Evolutionary conservation across 2,797 vertebrate genomes (phyloP).

Genomic region (Acanthornis magna): DNA sequence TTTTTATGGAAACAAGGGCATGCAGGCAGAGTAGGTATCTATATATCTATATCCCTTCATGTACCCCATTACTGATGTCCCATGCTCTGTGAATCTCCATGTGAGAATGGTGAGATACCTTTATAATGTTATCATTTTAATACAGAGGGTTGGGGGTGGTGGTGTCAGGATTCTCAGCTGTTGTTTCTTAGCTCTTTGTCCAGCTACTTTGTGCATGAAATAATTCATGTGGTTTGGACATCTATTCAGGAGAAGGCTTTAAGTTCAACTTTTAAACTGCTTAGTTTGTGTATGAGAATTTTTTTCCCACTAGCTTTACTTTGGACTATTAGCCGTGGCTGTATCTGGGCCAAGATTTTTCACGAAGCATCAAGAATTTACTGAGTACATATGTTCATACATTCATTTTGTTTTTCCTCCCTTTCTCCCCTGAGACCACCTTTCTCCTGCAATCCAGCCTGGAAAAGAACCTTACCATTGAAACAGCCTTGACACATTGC

Average conservation of each 20-base stretch:
- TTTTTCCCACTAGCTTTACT: constrained; percentile 30
- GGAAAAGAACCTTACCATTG: constrained; percentile 39
- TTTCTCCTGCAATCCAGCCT: constrained; percentile 37
- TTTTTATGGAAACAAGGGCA: not conserved
- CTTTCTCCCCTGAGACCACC: not conserved
- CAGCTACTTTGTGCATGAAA: not conserved
- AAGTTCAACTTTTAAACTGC: constrained; percentile 18
- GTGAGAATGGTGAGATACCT: not conserved
- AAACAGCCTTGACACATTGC: constrained; percentile 22
- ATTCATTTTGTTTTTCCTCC: constrained; percentile 23
- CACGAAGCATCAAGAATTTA: constrained; percentile 65
- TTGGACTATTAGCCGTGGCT: constrained; percentile 56
- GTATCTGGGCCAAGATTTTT: constrained; percentile 58
- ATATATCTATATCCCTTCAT: not conserved
- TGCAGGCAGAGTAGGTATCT: not conserved
- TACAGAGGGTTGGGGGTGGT: not conserved
- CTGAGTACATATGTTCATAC: constrained; percentile 59
- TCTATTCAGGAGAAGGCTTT: not conserved
- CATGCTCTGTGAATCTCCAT: not conserved
- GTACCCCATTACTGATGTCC: not conserved
- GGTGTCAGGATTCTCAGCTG: not conserved
- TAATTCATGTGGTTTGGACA: not conserved
- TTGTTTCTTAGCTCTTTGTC: not conserved
- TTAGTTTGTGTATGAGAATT: not conserved
- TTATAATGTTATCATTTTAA: not conserved